Percentiles rank a stretch among this genome's conserved stretches.
phyloP scores from a whole-genome alignment of 2,888 invertebrate genomes.

The Dugesia japonica region DNA sequence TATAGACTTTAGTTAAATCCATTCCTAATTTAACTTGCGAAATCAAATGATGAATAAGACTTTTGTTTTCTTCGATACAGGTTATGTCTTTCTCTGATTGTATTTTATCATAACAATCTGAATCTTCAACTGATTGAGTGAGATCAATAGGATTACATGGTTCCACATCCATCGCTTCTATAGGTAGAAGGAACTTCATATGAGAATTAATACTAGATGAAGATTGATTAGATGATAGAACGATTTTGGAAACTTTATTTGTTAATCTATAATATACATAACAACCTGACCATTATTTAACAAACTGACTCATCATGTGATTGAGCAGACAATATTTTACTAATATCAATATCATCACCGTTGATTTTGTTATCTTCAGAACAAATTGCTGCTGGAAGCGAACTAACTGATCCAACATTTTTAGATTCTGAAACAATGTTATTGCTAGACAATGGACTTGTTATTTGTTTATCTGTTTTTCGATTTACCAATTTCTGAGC shows the following conservation, averaged over 20 bases:
- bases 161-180: neutral
- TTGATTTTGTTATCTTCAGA: neutral
- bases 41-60: constrained; percentile 49
- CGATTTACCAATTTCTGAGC: constrained; percentile 13
- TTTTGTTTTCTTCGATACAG: constrained; percentile 48
- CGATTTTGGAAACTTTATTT: neutral
- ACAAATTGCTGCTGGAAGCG: constrained; percentile 5
- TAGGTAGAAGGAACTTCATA: neutral
- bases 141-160: constrained; percentile 12
- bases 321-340: neutral
- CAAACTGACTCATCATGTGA: neutral
- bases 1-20: constrained; percentile 50
- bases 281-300: neutral
- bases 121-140: constrained; percentile 2
- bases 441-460: neutral
- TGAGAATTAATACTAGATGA: neutral
- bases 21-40: constrained; percentile 51
- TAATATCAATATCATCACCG: neutral
- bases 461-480: neutral
- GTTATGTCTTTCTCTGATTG: constrained; percentile 41
- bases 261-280: neutral
- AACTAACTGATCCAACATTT: constrained; percentile 8
- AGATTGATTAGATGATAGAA: neutral
- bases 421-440: constrained; percentile 7
- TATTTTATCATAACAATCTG: neutral